A percentile compares a stretch with the other conserved stretches of the same genome.
Conservation (phyloP, 2,113 vertebrate species). For the Polyodon spathula region DNA sequence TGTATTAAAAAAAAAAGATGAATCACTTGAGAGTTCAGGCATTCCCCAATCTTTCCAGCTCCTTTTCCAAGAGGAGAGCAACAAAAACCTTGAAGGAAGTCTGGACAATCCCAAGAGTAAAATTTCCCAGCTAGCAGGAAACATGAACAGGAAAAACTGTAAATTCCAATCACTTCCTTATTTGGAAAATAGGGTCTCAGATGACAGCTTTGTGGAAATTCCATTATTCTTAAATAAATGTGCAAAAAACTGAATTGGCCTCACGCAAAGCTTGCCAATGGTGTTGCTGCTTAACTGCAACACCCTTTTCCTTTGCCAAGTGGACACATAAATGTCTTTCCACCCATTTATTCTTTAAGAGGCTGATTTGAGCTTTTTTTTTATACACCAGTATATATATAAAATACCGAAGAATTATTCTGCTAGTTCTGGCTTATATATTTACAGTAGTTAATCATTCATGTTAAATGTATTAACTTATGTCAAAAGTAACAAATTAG, state of each 20-base stretch:
- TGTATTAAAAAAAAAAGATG: conserved; percentile 2
- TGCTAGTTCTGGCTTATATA: no score
- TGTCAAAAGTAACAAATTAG: no score
- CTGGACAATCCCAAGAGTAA: conserved; percentile 7
- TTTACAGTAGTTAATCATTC: no score
- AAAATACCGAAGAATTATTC: not conserved
- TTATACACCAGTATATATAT: not conserved
- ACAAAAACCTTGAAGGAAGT: conserved; percentile 9
- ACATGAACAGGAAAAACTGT: conserved; percentile 12
- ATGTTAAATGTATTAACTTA: no score
- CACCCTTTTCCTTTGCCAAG: conserved; percentile 22
- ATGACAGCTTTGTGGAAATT: conserved; percentile 28
- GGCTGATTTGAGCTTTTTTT: not conserved
- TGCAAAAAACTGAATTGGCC: conserved; percentile 27
- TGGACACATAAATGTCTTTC: conserved; percentile 8
- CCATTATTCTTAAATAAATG: conserved; percentile 42
- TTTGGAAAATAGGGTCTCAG: conserved; percentile 3
- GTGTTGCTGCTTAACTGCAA: conserved; percentile 18
- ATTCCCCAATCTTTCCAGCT: conserved; percentile 6
- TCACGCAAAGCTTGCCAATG: conserved; percentile 12
- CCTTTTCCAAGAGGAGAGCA: conserved; percentile 3
- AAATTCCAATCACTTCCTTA: conserved; percentile 17
- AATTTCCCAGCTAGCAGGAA: conserved; percentile 16
- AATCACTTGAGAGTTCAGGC: conserved; percentile 10
- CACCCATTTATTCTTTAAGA: conserved; percentile 19